Conservation (phyloP, 2,888 invertebrate genomes). For the Rhaphigaster nebulosa region DNA sequence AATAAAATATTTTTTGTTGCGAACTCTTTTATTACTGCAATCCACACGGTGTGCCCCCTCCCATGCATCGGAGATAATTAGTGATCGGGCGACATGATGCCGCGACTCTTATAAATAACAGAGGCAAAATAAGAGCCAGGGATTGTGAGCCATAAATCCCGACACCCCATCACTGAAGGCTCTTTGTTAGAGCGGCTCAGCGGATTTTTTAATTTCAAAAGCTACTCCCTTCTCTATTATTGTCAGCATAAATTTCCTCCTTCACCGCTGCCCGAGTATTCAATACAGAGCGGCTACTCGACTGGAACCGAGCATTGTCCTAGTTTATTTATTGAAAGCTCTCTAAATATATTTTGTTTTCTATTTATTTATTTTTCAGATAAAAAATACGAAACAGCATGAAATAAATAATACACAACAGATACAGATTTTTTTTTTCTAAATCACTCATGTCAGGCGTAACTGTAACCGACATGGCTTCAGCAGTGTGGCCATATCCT, state of each 20-base stretch:
- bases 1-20: too few relatives aligned
- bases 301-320: background rate
- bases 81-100: background rate
- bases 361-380: background rate
- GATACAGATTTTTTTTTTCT: background rate
- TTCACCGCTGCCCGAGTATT: background rate
- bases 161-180: background rate
- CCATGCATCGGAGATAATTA: background rate
- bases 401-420: background rate
- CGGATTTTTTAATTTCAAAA: conserved; percentile 33
- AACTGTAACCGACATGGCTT: too few relatives aligned
- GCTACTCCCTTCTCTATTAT: background rate
- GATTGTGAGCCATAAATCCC: background rate
- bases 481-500: too few relatives aligned
- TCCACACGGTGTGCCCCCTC: too few relatives aligned
- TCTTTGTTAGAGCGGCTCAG: background rate
- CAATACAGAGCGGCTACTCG: background rate
- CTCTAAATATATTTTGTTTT: background rate
- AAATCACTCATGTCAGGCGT: too few relatives aligned
- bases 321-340: background rate
- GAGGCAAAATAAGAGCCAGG: background rate
- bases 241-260: conserved; percentile 18
- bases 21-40: too few relatives aligned
- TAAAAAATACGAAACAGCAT: background rate
- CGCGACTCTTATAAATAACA: conserved; percentile 31